phyloP scores from a whole-genome alignment of 2,797 vertebrate species.

The Gadopsis marmoratus region DNA sequence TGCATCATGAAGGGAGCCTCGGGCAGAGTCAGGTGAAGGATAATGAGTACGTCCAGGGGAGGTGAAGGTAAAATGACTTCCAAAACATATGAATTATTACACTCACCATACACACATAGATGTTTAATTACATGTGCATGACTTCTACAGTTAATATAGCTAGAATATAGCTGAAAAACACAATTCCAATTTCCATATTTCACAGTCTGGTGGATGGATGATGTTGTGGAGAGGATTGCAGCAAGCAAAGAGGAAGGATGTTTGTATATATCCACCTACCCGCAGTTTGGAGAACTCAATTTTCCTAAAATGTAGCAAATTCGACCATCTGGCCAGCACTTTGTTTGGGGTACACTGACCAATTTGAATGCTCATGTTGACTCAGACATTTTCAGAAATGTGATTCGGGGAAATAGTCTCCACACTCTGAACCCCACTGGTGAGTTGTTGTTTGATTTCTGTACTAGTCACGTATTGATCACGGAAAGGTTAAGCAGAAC shows the following conservation, averaged over 20 bases:
- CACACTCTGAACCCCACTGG: not conserved
- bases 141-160: conserved; percentile 41
- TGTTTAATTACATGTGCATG: conserved; percentile 61
- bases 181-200: conserved; percentile 53
- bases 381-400: not conserved
- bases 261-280: conserved; percentile 22
- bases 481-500: not conserved
- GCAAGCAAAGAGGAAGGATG: conserved; percentile 18
- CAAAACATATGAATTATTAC: conserved; percentile 24
- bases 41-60: conserved; percentile 12
- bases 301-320: conserved; percentile 15
- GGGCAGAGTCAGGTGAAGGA: conserved; percentile 48
- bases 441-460: conserved; percentile 9
- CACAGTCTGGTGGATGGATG: conserved; percentile 53
- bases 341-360: not conserved
- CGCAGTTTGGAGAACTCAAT: not conserved
- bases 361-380: not conserved
- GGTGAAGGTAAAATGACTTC: conserved; percentile 17
- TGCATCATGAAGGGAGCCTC: conserved; percentile 41
- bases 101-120: conserved; percentile 21
- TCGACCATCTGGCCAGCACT: not conserved
- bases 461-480: not conserved
- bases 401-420: not conserved
- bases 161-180: conserved; percentile 44
- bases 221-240: conserved; percentile 32